Conservation (phyloP, 2,113 vertebrate species). For the Piaya cayana region DNA sequence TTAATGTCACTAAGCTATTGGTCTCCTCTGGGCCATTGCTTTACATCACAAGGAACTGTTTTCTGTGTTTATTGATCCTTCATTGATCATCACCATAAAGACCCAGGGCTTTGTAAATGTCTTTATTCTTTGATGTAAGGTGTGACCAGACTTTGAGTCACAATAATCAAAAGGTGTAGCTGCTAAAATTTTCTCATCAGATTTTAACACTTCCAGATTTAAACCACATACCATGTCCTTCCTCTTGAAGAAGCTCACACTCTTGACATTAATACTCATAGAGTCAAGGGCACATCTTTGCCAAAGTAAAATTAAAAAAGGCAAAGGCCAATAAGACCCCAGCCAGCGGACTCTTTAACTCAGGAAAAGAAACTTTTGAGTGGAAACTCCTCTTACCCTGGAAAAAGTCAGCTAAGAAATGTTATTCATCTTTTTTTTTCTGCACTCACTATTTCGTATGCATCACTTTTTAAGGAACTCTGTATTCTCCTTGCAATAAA, state of each 20-base stretch:
- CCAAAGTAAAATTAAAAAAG: not conserved
- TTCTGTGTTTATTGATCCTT: conserved; percentile 22
- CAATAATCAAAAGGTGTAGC: not conserved
- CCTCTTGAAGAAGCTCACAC: not conserved
- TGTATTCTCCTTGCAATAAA: not conserved
- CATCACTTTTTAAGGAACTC: not conserved
- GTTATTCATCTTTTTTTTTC: not conserved
- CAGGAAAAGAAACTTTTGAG: not conserved
- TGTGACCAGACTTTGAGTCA: not conserved
- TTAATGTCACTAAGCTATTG: not conserved
- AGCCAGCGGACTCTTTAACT: not conserved
- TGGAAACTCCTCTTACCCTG: not conserved
- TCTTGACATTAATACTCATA: not conserved
- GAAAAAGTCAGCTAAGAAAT: not conserved
- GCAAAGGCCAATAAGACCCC: not conserved
- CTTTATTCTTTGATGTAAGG: not conserved
- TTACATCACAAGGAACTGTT: not conserved
- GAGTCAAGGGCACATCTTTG: not conserved
- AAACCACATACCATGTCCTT: not conserved
- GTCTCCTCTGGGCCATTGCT: not conserved
- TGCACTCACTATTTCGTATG: not conserved
- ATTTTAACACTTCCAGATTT: not conserved
- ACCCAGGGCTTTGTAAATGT: not conserved
- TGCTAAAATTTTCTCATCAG: not conserved
- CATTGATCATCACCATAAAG: not conserved